Conservation (phyloP, 1,140 invertebrate genomes). For the Drosophila arawakana region DNA sequence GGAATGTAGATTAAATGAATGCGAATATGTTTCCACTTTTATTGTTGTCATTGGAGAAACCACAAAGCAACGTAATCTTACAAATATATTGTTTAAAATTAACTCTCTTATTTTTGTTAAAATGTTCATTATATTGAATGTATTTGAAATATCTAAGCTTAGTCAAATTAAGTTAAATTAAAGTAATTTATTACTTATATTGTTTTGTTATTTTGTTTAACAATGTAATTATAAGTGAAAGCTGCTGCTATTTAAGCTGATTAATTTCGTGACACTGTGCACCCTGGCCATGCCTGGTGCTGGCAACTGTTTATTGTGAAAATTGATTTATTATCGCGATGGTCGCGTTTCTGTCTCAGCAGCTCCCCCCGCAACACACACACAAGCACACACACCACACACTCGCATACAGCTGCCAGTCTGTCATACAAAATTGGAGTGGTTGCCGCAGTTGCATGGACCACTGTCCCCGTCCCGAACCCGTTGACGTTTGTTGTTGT, state of each 20-base stretch:
- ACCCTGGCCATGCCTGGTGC: slow-evolving; percentile 37
- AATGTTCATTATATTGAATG: too few relatives aligned
- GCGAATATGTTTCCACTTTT: too few relatives aligned
- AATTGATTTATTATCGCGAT: slow-evolving; percentile 83
- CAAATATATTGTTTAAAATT: too few relatives aligned
- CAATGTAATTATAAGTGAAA: too few relatives aligned
- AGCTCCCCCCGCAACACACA: slow-evolving; percentile 36
- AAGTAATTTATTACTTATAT: too few relatives aligned
- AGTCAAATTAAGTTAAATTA: too few relatives aligned
- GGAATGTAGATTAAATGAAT: not conserved
- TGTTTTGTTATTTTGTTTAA: too few relatives aligned
- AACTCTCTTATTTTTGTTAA: too few relatives aligned
- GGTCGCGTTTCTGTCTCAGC: slow-evolving; percentile 57
- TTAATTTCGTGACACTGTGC: slow-evolving; percentile 29
- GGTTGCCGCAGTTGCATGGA: slow-evolving; percentile 61
- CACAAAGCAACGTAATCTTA: too few relatives aligned
- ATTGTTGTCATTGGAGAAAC: too few relatives aligned
- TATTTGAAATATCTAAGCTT: too few relatives aligned
- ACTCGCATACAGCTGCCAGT: slow-evolving; percentile 22
- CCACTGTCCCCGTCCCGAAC: slow-evolving; percentile 54
- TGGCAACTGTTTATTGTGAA: slow-evolving; percentile 78
- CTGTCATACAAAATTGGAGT: slow-evolving; percentile 64
- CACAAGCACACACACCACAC: slow-evolving; percentile 18
- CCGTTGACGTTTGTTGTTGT: slow-evolving; percentile 27
- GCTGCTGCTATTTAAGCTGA: not conserved